Evolutionary conservation across 2,888 invertebrate species (phyloP), one percentile per base, ranked within the genome.

Genomic region (Hylaea fasciaria): DNA sequence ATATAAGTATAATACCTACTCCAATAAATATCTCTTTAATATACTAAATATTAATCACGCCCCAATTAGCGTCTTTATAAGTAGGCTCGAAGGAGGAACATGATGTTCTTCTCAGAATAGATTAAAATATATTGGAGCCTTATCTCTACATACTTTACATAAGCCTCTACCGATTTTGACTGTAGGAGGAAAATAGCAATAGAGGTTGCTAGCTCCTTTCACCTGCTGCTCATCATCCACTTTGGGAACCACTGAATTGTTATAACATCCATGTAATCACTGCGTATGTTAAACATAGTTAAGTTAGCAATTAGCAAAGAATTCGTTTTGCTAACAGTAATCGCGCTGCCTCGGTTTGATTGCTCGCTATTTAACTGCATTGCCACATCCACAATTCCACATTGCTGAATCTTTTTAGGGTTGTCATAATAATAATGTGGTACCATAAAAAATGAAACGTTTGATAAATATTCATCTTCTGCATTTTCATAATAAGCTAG

Each of bases 271-370:
- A 35, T 43, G 39, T 65, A 67, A 65, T 58, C 28, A 53, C 44
- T 44, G 41, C 28, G 41, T 48, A 45, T 35, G 41, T 48, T 49
- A 47, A 44, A 22, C 29, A 22, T 52, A 17, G 35, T 43, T 0
- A 22, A 17, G 35, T 43, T 0, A 22, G 57, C 57, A 60, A 62
- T 67, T 67, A 62, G 14, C 43, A 40, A 54, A 62, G 62, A 52
- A 68, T 57, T 57, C 53, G 61, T 66, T 60, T 59, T 57, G 59
- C 57, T 52, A 55, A 62, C 60, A 16, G 53, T 56, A 59, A 64
- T 58, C 46, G 41, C 14, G 44, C 10, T 22, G 10, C 44, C 39
- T 46, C 12, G 48, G n/a, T 44, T 46, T 48, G 32, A 62, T 48
- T 55, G 58, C 47, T 22, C 47, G 40, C 51, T 28, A 39, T 58